Evolutionary conservation across 2,113 vertebrate species (phyloP).

Genomic region (Rhea americana): DNA sequence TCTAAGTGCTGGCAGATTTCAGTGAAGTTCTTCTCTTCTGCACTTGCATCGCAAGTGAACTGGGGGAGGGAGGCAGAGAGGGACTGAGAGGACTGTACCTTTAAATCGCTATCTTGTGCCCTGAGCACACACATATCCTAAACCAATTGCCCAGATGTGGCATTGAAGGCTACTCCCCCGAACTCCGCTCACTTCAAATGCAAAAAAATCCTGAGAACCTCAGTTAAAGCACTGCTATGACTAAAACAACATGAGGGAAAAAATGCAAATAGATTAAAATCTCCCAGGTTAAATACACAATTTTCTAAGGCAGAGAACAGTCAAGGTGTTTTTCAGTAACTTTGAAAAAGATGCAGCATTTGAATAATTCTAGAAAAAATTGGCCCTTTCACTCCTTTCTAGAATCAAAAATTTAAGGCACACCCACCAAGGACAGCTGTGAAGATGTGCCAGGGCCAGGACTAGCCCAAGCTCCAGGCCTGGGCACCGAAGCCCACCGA

Average conservation of each 20-base stretch:
- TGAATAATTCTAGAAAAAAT: background rate
- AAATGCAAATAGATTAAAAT: background rate
- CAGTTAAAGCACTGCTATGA: background rate
- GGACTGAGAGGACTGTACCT: background rate
- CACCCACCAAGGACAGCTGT: background rate
- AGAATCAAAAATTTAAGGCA: background rate
- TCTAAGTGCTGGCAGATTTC: background rate
- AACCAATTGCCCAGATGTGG: background rate
- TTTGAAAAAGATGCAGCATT: background rate
- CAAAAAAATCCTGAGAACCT: background rate
- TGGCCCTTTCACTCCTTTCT: background rate
- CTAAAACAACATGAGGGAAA: background rate
- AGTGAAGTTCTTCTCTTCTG: background rate
- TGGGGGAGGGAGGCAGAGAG: background rate
- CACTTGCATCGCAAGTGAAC: background rate
- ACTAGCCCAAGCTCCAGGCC: background rate
- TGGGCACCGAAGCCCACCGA: accelerated
- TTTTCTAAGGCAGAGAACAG: background rate
- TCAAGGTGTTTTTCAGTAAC: background rate
- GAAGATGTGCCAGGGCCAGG: background rate
- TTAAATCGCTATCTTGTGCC: background rate
- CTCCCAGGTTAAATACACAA: background rate
- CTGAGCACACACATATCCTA: background rate
- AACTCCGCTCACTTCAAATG: background rate
- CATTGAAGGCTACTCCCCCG: background rate